Base-by-base conservation (phyloP, 1,140 invertebrate species). In the Drosophila varians region DNA sequence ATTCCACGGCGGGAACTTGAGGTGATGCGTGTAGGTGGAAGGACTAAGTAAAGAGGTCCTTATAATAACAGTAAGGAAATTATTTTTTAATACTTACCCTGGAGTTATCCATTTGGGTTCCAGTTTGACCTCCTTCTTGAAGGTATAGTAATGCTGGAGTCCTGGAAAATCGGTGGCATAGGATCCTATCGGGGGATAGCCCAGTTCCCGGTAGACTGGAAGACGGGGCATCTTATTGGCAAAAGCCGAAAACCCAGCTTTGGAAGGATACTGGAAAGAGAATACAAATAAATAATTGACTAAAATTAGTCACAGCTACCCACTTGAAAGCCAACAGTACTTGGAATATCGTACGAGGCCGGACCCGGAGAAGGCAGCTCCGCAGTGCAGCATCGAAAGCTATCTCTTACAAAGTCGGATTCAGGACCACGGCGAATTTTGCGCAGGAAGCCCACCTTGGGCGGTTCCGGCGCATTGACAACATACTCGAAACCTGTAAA, bases 401-500 rank as follows among this genome's bases (percentile, higher is more conserved):
- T 72, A 6, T 49, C 43, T 25, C 47, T 19, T 0, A 89, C 18
- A 14, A 36, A 53, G 2, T 74, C 60, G 0, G 66, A 75, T 1
- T 16, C 56, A 0, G 56, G 48, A 0, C 79, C 82, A 48, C 89
- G 70, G 3, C 73, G 48, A 51, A 89, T 66, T 8, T 66, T 74
- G 0, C 60, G 71, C 9, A 87, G 74, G 36, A 90, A 90, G 2
- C 71, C 82, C 4, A 89, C 71, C n/a, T 71, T 86, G 3, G 84
- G 75, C 42, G 57, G 28, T 14, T 52, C 60, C 5, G 68, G 72
- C 6, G 84, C 84, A 73, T 89, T 90, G 21, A 90, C 82, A 19
- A 90, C 75, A 89, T 90, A 90, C 5, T 79, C 66, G 23, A 90
- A 90, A n/a, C 78, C 89, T 90, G 54, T 4, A 42, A 42, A 3